Percentiles rank a stretch among this genome's conserved stretches.
Evolutionary conservation across 2,888 invertebrate genomes (phyloP).

Genomic region (Microplitis deprimator): DNA sequence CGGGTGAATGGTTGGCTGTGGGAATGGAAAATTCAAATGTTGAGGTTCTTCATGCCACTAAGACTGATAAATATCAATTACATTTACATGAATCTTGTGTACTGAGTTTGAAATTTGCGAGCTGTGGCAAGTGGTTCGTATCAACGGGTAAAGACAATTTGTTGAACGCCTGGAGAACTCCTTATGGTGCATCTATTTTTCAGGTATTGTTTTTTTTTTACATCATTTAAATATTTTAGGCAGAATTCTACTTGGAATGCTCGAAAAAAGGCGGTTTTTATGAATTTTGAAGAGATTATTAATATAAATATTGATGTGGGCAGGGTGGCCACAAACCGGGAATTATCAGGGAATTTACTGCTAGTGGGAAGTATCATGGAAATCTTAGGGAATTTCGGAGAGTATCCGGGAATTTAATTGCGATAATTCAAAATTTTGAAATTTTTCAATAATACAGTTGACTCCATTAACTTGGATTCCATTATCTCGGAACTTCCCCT

Average conservation of each 20-base stretch:
- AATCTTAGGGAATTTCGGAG: no score
- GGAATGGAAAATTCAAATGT: conserved; percentile 99
- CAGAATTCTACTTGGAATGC: conserved; percentile 14
- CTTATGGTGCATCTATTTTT: conserved; percentile 98
- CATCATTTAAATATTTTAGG: no score
- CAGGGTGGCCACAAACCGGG: no score
- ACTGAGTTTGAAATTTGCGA: conserved; percentile 93
- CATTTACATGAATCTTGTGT: conserved; percentile 98
- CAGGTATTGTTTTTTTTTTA: conserved; percentile 77
- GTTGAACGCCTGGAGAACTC: conserved; percentile 97
- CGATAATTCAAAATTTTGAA: no score
- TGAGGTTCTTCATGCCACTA: conserved; percentile 91
- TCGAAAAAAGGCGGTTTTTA: background rate
- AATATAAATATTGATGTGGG: no score
- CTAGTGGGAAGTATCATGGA: no score
- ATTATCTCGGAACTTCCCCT: no score
- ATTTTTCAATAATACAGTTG: no score
- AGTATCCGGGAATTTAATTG: no score
- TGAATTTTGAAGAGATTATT: no score
- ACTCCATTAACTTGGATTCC: no score
- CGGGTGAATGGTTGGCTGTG: conserved; percentile 97
- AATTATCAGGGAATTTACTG: no score
- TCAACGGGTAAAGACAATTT: conserved; percentile 99
- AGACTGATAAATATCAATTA: conserved; percentile 96
- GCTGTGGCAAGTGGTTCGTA: conserved; percentile 98